Base-by-base conservation (phyloP, 2,113 vertebrate genomes). In the Myotis yumanensis region DNA sequence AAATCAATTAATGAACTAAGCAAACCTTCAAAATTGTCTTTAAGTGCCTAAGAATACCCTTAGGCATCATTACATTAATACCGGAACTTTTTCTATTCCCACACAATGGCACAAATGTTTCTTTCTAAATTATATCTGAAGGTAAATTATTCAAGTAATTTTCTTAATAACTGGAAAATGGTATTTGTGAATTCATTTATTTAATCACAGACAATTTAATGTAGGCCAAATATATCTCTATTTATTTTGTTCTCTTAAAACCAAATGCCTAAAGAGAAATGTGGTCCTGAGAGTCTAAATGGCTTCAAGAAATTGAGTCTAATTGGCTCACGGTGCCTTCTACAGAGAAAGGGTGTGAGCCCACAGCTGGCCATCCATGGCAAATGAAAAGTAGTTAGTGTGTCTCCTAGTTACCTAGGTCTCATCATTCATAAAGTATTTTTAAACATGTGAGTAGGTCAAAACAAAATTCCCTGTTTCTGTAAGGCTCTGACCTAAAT, bases 121-220 rank as follows among this genome's bases (percentile, higher is more conserved):
- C 62, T 95, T 96, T 96, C 77, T 72, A 54, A 82, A 77, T 85
- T 64, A 51, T 46, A 73, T 90, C 35, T 93, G 76, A 93, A 93
- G 59, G 48, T 83, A 97, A 97, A 91, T 85, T 85, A 90, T 52
- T 86, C 95, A 91, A 89, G 71, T 22, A 95, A 43, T 96, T 83
- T 11, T 96, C 79, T 97, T 97, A 95, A 88, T 59, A 86, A 73
- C 92, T 90, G 37, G 80, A 94, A 93, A 96, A 82, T 95, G 72
- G 81, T 88, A 92, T 95, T 95, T 91, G 86, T 89, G 8, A 80
- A 82, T 86, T 86, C 35, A 52, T 95, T 97, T 97, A 69, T 81
- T 97, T 95, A 69, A 94, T 96, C 92, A 52, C 52, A 81, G 72
- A 89, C n/a, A 76, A 35, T 57, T 97, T 91, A 96, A 77, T 54